These are phyloP conservation scores for Willisornis vidua DNA, from an alignment of 2,113 vertebrate genomes.

Conservation along the genomic window DNA sequence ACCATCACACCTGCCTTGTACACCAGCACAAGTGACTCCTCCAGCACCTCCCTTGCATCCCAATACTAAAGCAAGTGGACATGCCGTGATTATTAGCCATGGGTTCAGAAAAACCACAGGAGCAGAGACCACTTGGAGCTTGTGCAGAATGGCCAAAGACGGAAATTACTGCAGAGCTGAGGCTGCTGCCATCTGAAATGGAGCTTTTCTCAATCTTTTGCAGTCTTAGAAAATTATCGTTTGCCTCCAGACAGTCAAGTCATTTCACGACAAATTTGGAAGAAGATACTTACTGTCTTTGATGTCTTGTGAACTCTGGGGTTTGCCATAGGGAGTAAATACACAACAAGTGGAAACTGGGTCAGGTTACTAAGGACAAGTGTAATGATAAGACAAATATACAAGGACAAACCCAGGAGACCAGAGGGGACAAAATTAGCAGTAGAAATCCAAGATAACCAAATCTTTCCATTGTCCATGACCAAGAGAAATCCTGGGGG, in stretches of 20 bases:
- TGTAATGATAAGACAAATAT: neutral
- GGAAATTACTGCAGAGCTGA: neutral
- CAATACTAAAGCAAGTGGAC: neutral
- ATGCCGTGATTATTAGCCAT: accelerated
- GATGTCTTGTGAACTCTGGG: neutral
- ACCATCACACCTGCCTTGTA: accelerated
- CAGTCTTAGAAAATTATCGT: neutral
- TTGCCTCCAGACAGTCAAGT: neutral
- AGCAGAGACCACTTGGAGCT: neutral
- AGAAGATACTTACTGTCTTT: neutral
- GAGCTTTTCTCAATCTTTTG: neutral
- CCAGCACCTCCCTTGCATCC: neutral
- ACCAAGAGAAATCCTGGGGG: neutral
- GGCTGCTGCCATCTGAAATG: neutral
- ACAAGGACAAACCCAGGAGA: neutral
- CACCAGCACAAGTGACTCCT: neutral
- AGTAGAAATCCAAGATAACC: neutral
- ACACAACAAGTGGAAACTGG: neutral
- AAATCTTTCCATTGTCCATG: accelerated
- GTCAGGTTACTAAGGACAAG: neutral
- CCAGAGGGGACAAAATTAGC: neutral
- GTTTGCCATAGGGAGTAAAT: neutral
- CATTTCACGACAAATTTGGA: neutral
- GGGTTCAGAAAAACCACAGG: neutral
- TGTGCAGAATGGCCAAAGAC: neutral